A percentile compares a stretch with the other conserved stretches of the same genome.
Conservation (phyloP, 2,888 invertebrate species). For the Ferrisia virgata region DNA sequence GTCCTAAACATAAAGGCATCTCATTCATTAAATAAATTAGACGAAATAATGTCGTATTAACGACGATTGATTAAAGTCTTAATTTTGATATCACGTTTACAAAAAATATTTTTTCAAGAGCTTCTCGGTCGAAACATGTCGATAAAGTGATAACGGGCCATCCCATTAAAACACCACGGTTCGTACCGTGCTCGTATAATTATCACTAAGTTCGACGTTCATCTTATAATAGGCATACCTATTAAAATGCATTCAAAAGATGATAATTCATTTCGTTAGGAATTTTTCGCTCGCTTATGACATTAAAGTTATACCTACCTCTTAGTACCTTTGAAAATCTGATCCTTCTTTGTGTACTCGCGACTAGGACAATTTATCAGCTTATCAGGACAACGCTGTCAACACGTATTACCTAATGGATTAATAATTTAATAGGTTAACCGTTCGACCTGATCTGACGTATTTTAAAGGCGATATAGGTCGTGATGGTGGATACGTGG, state of each 20-base stretch:
- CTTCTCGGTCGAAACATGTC: no score
- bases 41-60: no score
- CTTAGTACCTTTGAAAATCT: no score
- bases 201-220: not conserved
- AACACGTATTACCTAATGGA: not conserved
- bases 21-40: no score
- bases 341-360: not conserved
- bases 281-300: not conserved
- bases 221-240: no score
- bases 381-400: not conserved
- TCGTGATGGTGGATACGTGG: not conserved
- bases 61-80: no score
- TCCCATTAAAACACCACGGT: no score
- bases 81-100: no score
- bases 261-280: not conserved
- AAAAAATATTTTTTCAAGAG: no score
- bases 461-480: not conserved
- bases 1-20: no score
- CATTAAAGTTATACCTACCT: not conserved
- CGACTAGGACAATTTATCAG: not conserved
- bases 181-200: no score
- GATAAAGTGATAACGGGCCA: no score
- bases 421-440: conserved; percentile 17
- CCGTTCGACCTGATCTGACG: not conserved
- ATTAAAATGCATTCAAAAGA: not conserved